Conservation (phyloP, 2,113 vertebrate species). For the Pterophyllum scalare region DNA sequence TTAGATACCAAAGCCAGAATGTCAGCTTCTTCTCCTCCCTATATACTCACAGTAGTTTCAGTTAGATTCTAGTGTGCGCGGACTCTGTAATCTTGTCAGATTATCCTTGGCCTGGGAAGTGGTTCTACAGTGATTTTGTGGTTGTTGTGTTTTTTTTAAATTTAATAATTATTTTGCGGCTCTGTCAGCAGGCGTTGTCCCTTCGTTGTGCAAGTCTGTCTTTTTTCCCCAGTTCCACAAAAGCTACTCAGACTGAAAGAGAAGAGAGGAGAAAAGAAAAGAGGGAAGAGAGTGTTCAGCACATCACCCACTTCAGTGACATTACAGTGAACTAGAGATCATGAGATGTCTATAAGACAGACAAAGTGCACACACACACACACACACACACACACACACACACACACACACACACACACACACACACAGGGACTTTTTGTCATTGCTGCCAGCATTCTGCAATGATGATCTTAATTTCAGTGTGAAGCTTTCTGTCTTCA, state of each 20-base stretch:
- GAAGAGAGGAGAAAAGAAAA: slow-evolving; percentile 9
- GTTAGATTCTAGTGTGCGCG: slow-evolving; percentile 23
- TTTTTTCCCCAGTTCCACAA: neutral
- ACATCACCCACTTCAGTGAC: neutral
- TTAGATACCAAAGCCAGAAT: slow-evolving; percentile 36
- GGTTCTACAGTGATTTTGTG: slow-evolving; percentile 32
- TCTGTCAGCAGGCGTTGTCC: slow-evolving; percentile 13
- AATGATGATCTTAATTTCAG: neutral
- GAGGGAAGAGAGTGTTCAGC: slow-evolving; percentile 5
- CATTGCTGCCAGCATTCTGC: neutral
- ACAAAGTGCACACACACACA: neutral
- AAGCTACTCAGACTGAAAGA: slow-evolving; percentile 73
- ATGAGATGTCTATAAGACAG: slow-evolving; percentile 1
- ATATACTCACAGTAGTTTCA: slow-evolving; percentile 66
- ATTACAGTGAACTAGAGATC: neutral
- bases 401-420: neutral
- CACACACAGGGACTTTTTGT: neutral
- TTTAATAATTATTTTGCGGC: slow-evolving; percentile 5
- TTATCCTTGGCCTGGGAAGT: slow-evolving; percentile 54
- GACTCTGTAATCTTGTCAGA: slow-evolving; percentile 23
- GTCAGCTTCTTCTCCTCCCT: slow-evolving; percentile 22
- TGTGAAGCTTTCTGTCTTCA: rapidly evolving
- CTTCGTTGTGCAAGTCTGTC: slow-evolving; percentile 38
- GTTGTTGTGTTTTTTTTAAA: neutral
- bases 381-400: neutral